phyloP scores from a whole-genome alignment of 2,888 invertebrate species.

The Macroteleia sp. region DNA sequence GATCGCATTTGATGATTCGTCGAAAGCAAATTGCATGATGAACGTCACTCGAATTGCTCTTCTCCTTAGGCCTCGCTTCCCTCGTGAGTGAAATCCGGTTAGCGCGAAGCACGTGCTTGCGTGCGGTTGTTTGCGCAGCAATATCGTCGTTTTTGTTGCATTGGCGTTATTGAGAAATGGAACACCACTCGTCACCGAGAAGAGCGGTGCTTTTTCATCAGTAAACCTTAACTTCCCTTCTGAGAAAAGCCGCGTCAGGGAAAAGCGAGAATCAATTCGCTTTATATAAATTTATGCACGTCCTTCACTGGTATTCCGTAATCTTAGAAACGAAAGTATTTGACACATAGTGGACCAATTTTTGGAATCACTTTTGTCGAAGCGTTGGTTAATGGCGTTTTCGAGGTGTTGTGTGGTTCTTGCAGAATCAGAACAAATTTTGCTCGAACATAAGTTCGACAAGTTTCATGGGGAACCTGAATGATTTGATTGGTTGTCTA shows the following conservation, averaged over 20 bases:
- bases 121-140: conserved; percentile 13
- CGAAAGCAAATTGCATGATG: too few relatives aligned
- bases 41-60: too few relatives aligned
- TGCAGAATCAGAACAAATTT: too few relatives aligned
- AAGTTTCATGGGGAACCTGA: too few relatives aligned
- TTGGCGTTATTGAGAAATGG: conserved; percentile 31
- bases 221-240: conserved; percentile 39
- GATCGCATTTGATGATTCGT: too few relatives aligned
- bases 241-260: conserved; percentile 1
- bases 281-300: neutral
- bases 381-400: too few relatives aligned
- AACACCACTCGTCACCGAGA: conserved; percentile 23
- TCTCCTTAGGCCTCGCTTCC: too few relatives aligned
- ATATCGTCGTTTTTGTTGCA: conserved; percentile 21
- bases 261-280: neutral
- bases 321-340: conserved; percentile 3
- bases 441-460: too few relatives aligned
- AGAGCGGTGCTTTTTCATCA: conserved; percentile 22
- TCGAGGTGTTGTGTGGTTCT: too few relatives aligned
- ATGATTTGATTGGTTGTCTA: too few relatives aligned
- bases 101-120: too few relatives aligned
- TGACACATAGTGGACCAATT: conserved; percentile 6
- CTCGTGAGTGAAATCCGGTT: too few relatives aligned
- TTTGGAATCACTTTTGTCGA: neutral
- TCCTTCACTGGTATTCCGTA: conserved; percentile 2